phyloP scores from a whole-genome alignment of 2,888 invertebrate species.

The Ferdinandea cuprea region DNA sequence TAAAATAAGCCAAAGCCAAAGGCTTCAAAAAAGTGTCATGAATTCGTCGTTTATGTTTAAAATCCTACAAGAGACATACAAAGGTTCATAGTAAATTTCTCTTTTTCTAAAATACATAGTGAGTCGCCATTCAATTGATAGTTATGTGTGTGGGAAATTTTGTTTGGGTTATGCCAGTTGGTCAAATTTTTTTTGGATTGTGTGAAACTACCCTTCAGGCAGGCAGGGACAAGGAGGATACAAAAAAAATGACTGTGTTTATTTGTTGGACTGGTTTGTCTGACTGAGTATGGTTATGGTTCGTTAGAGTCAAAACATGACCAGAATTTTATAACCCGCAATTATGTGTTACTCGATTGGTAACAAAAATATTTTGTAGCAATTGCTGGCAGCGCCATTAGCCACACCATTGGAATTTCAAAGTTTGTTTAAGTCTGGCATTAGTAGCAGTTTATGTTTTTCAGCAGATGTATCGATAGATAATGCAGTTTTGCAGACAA shows the following conservation, averaged over 20 bases:
- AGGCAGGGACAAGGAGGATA: background rate
- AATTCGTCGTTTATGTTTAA: too few relatives aligned
- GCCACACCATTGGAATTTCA: conserved; percentile 20
- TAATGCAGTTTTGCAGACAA: conserved; percentile 45
- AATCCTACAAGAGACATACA: too few relatives aligned
- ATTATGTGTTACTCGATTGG: conserved; percentile 52
- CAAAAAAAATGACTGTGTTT: background rate
- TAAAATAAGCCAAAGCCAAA: too few relatives aligned
- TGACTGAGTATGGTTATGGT: conserved; percentile 41
- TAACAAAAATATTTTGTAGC: conserved; percentile 19
- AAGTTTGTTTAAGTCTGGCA: conserved; percentile 22
- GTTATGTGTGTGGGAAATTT: conserved; percentile 32
- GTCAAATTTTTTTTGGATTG: conserved; percentile 47
- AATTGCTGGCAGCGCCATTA: conserved; percentile 7
- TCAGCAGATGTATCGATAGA: conserved; percentile 19
- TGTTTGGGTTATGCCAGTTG: conserved; percentile 49
- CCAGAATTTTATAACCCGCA: conserved; percentile 67
- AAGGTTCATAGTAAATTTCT: too few relatives aligned
- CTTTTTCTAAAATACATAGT: background rate
- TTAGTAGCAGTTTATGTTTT: conserved; percentile 23
- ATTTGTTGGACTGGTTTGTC: conserved; percentile 6
- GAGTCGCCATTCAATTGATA: conserved; percentile 9
- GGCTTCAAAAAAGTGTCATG: too few relatives aligned
- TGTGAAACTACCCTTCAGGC: conserved; percentile 1
- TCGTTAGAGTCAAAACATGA: conserved; percentile 72